Base-by-base conservation (phyloP, 1,140 invertebrate genomes). In the Diploscapter pachys region DNA sequence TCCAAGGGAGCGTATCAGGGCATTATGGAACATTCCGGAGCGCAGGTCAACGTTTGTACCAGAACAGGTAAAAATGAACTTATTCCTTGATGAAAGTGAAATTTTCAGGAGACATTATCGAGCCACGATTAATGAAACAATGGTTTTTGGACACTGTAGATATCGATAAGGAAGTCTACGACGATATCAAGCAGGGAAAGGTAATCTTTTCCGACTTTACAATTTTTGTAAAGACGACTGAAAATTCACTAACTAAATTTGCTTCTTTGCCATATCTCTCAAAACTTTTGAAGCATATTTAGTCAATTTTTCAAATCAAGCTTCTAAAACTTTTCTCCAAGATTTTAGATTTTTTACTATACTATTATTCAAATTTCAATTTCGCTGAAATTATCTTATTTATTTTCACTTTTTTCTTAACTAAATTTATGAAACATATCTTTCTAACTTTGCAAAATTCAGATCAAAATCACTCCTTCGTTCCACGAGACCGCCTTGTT, bases 51-150 rank as follows among this genome's bases (percentile, higher is more conserved):
- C 4, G 90, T 96, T 64, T 99, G 96, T 86, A 96, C 93, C 86
- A 89, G 96, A 71, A 95, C 93, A 9, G 98, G 63, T 65, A 8
- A 31, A 31, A 31, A 31, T 65, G 6, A 49, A 9, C 8, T 31
- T 31, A 65, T 9, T 8, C 31, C 31, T 65, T 9, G 13, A 65
- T 31, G 8, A 8, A 9, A 65, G 51, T 9, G 31, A 8, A 65
- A 65, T 2, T 6, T 69, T 6, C 3, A 71, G 71, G 98, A 86
- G 96, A 99, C 87, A 90, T 99, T 3, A 93, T 99, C 54, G 97
- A 99, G 85, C 94, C 95, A 0, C 88, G 98, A 78, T 89, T 97
- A 2, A 98, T 96, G 86, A 93, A 94, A 0, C 97, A 99, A 88
- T 99, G 97, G 97, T 98, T 89, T 85, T 56, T 83, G 52, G 63